Base-by-base conservation (phyloP, 2,797 vertebrate genomes). In the Phrynocephalus forsythii region DNA sequence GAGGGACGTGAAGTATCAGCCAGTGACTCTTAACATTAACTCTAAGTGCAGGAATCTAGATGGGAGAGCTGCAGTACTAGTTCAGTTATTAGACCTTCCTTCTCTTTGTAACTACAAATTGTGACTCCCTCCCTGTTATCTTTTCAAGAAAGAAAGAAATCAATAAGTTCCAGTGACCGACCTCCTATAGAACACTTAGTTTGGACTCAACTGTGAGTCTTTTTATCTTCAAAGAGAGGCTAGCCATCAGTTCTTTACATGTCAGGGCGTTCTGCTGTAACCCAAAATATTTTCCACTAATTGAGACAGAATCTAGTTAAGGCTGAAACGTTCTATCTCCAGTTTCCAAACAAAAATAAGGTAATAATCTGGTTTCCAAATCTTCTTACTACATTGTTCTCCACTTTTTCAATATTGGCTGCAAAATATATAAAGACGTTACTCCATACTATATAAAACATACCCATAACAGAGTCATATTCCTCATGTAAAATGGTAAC, bases 381-480 rank as follows among this genome's bases (percentile, higher is more conserved):
- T 0, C 83, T 50, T 48, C 15, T 87, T 69, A 90, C 24, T 75
- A 28, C 44, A 85, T 44, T 73, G 87, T n/a, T 50, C 84, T 86
- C 66, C 84, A 48, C 24, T 85, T 91, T 67, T 91, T 44, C 33
- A 85, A 72, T 86, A 4, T 0, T 88, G 77, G 90, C 72, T 88
- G 16, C 2, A 16, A 82, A 3, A 90, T 30, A 11, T 71, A 75
- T 82, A 22, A 76, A 48, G 30, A 72, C 24, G 4, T 84, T 79
- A 0, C 38, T 93, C 81, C 85, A 10, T 56, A 83, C 7, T 86
- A 84, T 83, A 88, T 73, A 85, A 94, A 91, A 33, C 95, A 68
- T 96, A 97, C 96, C 95, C 94, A 50, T 20, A 86, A 78, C 87
- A 78, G 79, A 87, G 90, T 73, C 82, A 28, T 91, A 87, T 44